Evolutionary conservation across 2,888 invertebrate genomes (phyloP).

Genomic region (Cynaeus angustus): DNA sequence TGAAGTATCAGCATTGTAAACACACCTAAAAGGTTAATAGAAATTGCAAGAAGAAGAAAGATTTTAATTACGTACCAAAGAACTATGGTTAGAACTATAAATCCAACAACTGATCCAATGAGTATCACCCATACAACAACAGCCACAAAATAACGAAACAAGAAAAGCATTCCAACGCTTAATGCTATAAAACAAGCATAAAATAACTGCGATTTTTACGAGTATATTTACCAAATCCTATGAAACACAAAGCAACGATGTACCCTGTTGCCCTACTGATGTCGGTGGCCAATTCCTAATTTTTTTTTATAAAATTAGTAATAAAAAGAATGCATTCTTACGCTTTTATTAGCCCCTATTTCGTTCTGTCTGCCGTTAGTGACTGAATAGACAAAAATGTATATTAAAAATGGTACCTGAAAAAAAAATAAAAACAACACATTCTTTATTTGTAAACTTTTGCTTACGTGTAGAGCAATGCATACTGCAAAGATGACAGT

Average conservation of each 20-base stretch:
- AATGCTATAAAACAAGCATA: conserved; percentile 14
- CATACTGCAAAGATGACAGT: conserved; percentile 25
- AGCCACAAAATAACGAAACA: conserved; percentile 75
- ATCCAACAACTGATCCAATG: conserved; percentile 71
- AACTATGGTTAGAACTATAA: conserved; percentile 73
- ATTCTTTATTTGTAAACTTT: too few relatives aligned
- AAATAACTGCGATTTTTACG: conserved; percentile 1
- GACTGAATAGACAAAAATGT: conserved; percentile 71
- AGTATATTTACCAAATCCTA: conserved; percentile 28
- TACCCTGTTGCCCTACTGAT: conserved; percentile 34
- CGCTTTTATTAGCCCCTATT: conserved; percentile 76
- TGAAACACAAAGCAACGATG: conserved; percentile 35
- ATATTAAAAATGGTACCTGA: conserved; percentile 42
- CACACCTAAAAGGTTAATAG: too few relatives aligned
- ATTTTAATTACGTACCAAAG: conserved; percentile 75
- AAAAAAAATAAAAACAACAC: conserved; percentile 6
- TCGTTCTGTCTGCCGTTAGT: too few relatives aligned
- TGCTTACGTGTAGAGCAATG: conserved; percentile 32
- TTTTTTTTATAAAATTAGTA: conserved; percentile 75
- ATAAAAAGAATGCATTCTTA: too few relatives aligned
- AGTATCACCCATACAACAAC: conserved; percentile 77
- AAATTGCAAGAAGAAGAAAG: too few relatives aligned
- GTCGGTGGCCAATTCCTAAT: conserved; percentile 23
- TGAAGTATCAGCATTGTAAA: not conserved
- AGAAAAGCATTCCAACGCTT: conserved; percentile 71